These are phyloP conservation scores for Channallabes apus DNA, from an alignment of 2,797 vertebrate genomes.

Conservation along the genomic window DNA sequence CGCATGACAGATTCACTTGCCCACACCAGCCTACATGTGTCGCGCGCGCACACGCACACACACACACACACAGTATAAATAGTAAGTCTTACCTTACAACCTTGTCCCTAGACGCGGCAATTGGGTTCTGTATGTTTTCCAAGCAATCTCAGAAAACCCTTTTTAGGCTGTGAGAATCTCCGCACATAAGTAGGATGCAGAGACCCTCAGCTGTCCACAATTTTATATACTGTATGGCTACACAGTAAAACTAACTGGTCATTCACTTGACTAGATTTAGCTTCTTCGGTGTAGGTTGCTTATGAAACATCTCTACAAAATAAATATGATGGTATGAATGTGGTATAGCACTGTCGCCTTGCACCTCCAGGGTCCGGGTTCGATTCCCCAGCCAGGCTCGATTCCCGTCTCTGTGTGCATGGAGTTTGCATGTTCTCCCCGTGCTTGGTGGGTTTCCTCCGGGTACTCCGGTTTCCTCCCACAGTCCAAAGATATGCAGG, in stretches of 20 bases:
- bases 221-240: neutral
- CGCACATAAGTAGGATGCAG: neutral
- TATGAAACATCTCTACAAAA: neutral
- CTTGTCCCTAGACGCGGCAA: neutral
- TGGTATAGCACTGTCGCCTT: too few relatives aligned
- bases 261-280: neutral
- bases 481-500: too few relatives aligned
- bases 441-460: too few relatives aligned
- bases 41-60: conserved; percentile 50
- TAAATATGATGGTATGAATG: neutral
- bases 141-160: neutral
- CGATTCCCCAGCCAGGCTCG: too few relatives aligned
- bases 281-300: neutral
- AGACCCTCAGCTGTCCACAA: neutral
- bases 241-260: neutral
- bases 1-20: conserved; percentile 61
- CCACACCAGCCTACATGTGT: conserved; percentile 19
- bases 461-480: too few relatives aligned
- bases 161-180: neutral
- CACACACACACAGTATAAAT: neutral
- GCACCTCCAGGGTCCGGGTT: too few relatives aligned
- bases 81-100: conserved; percentile 6
- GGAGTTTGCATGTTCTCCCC: too few relatives aligned
- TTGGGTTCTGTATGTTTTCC: neutral
- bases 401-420: too few relatives aligned